Percentiles rank a stretch among this genome's conserved stretches.
These are phyloP conservation scores for Carlito syrichta DNA, from an alignment of 2,113 vertebrate genomes.

Conservation along the genomic window DNA sequence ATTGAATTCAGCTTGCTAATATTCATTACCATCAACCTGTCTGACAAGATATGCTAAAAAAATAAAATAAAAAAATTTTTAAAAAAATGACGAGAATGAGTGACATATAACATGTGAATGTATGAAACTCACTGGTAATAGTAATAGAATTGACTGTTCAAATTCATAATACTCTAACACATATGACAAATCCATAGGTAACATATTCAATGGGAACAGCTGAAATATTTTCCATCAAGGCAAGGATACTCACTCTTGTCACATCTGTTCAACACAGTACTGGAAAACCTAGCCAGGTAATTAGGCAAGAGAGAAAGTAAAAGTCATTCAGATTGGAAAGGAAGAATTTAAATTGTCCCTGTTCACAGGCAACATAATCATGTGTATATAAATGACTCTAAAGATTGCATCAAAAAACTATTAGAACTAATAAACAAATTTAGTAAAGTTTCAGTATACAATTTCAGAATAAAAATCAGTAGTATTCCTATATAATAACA, in stretches of 20 bases:
- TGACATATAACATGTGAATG: no score
- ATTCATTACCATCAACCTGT: no score
- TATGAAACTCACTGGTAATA: no score
- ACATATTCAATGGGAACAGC: no score
- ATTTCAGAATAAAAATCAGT: background rate
- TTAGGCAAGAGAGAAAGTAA: background rate
- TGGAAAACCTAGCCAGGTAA: background rate
- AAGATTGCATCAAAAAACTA: background rate
- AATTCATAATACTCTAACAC: no score
- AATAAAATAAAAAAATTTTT: no score
- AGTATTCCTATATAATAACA: background rate
- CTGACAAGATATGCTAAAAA: no score
- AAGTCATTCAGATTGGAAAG: background rate
- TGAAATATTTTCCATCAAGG: no score
- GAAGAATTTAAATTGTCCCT: background rate
- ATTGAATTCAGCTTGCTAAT: no score
- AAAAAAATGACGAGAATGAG: no score
- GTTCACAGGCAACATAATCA: background rate
- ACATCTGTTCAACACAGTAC: background rate
- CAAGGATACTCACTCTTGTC: background rate
- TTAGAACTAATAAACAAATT: background rate
- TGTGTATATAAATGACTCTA: background rate
- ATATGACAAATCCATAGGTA: no score
- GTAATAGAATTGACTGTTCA: no score
- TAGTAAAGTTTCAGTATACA: background rate